Base-by-base conservation (phyloP, 2,113 vertebrate species). In the Brevimyrus niger region DNA sequence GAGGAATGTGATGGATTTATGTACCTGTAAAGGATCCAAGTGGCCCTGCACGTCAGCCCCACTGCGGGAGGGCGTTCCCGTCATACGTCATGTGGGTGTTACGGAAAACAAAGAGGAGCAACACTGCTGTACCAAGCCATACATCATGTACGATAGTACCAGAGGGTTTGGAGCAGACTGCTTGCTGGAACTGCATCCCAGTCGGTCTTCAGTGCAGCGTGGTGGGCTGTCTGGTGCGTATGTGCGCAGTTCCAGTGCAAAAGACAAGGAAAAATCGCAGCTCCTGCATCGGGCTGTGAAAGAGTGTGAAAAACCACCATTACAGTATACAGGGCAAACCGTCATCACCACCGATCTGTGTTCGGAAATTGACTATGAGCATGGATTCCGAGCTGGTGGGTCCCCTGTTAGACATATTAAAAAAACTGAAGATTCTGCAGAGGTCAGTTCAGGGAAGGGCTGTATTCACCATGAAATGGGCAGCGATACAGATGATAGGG, bases 1-100 rank as follows among this genome's bases (percentile, higher is more conserved):
- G 87, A 48, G 80, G 61, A 88, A 83, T 42, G 42, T 11, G 53
- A 53, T 27, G n/a, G 88, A 88, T 44, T 23, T 23, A 3, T 38
- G 46, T 47, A 42, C 27, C 76, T 53, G 35, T 65, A 65, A 86
- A 50, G 31, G 48, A 46, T 69, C 69, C 11, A 61, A 89, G 55
- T 31, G 13, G 83, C 61, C 90, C 35, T 82, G 51, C 15, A 73
- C 87, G 13, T 55, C 53, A 44, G 89, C 90, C 5, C 90, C 89
- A 0, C 92, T 90, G 83, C 92, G 86, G 86, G 93, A 91, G 53
- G 92, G 91, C 5, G 94, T 95, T 8, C 93, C 94, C 11, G 95
- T 96, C n/a, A 96, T 96, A 82, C 80, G 93, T 89, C 94, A 94
- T 90, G 92, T 91, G 90, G 90, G 92, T 7, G 89, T 42, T 61